phyloP scores from a whole-genome alignment of 2,113 vertebrate species.

The Montifringilla adamsi region DNA sequence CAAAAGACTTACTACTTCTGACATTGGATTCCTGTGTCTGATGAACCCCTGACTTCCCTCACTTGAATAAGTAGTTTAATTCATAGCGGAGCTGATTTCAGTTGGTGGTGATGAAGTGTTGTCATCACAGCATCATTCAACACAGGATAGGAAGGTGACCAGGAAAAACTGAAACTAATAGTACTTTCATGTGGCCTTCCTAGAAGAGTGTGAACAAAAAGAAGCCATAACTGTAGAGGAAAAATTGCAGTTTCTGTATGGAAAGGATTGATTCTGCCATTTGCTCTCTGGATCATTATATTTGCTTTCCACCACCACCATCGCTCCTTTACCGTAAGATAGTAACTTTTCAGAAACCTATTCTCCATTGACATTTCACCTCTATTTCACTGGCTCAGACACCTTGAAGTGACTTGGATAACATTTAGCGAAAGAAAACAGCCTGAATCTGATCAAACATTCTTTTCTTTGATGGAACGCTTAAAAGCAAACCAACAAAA shows the following conservation, averaged over 20 bases:
- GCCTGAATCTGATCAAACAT: neutral
- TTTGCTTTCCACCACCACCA: neutral
- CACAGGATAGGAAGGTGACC: slow-evolving; percentile 9
- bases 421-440: neutral
- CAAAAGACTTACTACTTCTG: slow-evolving; percentile 24
- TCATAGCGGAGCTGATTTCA: neutral
- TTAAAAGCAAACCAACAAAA: neutral
- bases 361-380: neutral
- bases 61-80: neutral
- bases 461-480: neutral
- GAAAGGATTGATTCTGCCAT: slow-evolving; percentile 10
- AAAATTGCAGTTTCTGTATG: neutral
- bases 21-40: neutral
- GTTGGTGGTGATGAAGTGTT: neutral
- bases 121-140: neutral
- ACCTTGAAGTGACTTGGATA: neutral
- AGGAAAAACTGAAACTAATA: slow-evolving; percentile 35
- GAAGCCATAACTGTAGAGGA: neutral
- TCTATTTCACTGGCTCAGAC: neutral
- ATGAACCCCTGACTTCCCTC: neutral
- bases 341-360: neutral
- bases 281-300: slow-evolving; percentile 29
- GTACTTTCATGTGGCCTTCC: neutral
- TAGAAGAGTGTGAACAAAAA: neutral
- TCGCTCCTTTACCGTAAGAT: neutral